These are phyloP conservation scores for Acipenser ruthenus DNA, from an alignment of 2,797 vertebrate genomes.

Conservation along the genomic window DNA sequence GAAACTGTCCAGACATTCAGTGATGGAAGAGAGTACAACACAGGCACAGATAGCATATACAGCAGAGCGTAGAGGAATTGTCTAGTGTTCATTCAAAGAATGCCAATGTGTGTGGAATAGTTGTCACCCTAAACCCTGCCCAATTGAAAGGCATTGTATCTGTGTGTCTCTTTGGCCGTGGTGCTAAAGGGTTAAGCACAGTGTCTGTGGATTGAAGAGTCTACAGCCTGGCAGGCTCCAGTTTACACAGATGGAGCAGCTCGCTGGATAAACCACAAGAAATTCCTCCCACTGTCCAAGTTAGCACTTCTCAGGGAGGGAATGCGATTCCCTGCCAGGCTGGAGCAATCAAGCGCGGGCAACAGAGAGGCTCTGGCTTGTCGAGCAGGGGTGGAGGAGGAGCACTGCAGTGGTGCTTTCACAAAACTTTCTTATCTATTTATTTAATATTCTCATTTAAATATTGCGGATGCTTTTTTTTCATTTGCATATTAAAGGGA, in stretches of 20 bases:
- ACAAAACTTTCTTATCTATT: no score
- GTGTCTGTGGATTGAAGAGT: slow-evolving; percentile 50
- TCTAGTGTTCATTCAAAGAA: no score
- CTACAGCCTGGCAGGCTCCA: slow-evolving; percentile 72
- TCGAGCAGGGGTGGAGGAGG: neutral
- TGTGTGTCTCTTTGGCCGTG: slow-evolving; percentile 19
- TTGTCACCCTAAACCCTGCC: no score
- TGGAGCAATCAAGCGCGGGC: slow-evolving; percentile 39
- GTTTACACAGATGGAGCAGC: slow-evolving; percentile 99
- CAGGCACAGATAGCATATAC: no score
- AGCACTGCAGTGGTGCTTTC: no score
- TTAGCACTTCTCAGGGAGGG: slow-evolving; percentile 92
- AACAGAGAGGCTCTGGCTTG: slow-evolving; percentile 16
- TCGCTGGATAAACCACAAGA: slow-evolving; percentile 88
- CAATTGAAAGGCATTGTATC: slow-evolving; percentile 19
- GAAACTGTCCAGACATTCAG: no score
- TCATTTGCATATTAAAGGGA: no score
- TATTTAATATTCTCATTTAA: no score
- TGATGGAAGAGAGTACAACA: no score
- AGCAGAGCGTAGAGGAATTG: no score
- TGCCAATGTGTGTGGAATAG: no score
- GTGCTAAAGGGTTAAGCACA: neutral
- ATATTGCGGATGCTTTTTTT: no score
- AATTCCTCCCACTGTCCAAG: slow-evolving; percentile 93
- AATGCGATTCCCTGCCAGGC: slow-evolving; percentile 55